These are phyloP conservation scores for Beroe ovata DNA, from an alignment of 37 sponge, comb jelly and placozoan species.

Conservation along the genomic window DNA sequence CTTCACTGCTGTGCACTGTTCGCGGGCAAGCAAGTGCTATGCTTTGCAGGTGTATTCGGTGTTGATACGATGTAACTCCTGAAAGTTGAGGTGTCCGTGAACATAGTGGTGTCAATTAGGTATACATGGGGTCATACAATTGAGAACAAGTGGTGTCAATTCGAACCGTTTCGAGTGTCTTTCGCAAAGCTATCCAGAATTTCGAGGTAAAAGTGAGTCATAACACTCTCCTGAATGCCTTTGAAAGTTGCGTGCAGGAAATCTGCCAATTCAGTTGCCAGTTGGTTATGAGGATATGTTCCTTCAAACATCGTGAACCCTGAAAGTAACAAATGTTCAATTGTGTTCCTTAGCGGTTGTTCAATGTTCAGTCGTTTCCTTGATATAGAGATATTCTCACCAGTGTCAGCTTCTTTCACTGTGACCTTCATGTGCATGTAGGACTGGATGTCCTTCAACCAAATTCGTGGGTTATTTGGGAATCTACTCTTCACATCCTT, in stretches of 20 bases:
- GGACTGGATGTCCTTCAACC: conserved; percentile 63
- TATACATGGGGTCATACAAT: neutral
- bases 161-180: conserved; percentile 21
- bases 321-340: too few species aligned
- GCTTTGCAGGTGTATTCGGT: conserved; percentile 17
- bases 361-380: too few species aligned
- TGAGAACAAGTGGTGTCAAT: neutral
- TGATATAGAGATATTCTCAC: too few species aligned
- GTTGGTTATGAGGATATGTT: conserved; percentile 4
- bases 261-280: neutral
- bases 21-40: neutral
- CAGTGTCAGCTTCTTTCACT: neutral
- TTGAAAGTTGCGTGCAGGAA: neutral
- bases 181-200: conserved; percentile 1
- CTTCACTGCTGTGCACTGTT: conserved; percentile 20
- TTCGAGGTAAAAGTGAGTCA: neutral
- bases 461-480: neutral
- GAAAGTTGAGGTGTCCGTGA: neutral
- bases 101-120: neutral
- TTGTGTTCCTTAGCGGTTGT: too few species aligned
- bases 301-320: conserved; percentile 38
- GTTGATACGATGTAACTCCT: conserved; percentile 35
- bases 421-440: conserved; percentile 29
- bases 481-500: neutral
- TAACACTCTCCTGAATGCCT: conserved; percentile 6